Evolutionary conservation across 1,140 invertebrate species (phyloP), one percentile per base, ranked within the genome.

Genomic region (Apocrypta bakeri): DNA sequence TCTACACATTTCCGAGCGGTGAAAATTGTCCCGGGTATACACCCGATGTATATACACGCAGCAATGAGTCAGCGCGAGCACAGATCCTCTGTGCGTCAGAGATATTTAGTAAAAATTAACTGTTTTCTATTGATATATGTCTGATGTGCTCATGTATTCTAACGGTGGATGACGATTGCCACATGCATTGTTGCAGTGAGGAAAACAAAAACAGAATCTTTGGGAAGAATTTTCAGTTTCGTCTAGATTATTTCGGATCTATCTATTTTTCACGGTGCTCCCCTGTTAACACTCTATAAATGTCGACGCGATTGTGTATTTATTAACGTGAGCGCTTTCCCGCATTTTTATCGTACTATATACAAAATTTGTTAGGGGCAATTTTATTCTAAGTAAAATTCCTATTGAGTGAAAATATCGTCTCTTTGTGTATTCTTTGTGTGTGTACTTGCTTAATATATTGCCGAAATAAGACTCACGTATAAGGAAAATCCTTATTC

Each of bases 21-120:
- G 56, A 78, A 17, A 78, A 40, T 37, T 48, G 66, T 25, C 24
- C 27, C 25, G 14, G 31, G 64, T 64, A 37, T 69, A 8, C 64
- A 25, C 7, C n/a, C 33, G 33, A 9, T 37, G 33, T 9, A 9
- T 2, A 9, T 2, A 9, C 9, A 25, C 17, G 21, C 12, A 33
- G 27, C 21, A 63, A 68, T 78, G 76, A 78, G 37, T 78, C 68
- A 78, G 63, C 37, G 7, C 37, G 29, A 24, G 14, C 14, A n/a
- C n/a, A 2, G 48, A 56, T 7, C 7, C 48, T 31, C 27, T 3
- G 31, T 69, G 76, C 76, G 76, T 78, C 76, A 78, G n/a, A 76
- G 73, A 21, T 6, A 21, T n/a, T 31, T 75, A 27, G 48, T 21
- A n/a, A 61, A 40, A 76, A 64, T 76, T 63, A 76, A 64, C 9